Percentiles rank a stretch among this genome's conserved stretches.
phyloP scores from a whole-genome alignment of 2,797 vertebrate species.

The Anguilla anguilla region DNA sequence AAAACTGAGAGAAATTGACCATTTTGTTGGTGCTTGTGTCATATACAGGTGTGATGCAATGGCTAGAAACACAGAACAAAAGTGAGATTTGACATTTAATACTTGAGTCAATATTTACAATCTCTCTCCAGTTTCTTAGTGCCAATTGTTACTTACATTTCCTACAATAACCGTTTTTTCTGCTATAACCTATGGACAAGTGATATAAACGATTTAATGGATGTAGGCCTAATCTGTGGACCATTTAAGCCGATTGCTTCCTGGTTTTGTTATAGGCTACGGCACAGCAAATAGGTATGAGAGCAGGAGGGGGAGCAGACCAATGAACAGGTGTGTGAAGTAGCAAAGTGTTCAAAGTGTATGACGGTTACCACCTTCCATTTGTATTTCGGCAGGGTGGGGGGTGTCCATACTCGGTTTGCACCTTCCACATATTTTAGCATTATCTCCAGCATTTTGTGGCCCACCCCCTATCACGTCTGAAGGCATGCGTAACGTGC shows the following conservation, averaged over 20 bases:
- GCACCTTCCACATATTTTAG: not conserved
- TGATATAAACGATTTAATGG: no score
- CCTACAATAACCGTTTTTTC: not conserved
- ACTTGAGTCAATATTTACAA: not conserved
- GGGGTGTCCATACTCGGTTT: not conserved
- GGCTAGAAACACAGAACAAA: not conserved
- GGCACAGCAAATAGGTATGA: no score
- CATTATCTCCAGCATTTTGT: not conserved
- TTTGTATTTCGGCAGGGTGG: not conserved
- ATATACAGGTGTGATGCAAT: not conserved
- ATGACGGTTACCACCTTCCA: not conserved
- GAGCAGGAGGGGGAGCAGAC: no score
- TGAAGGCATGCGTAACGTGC: not conserved
- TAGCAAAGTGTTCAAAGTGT: no score
- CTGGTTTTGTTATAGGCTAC: no score
- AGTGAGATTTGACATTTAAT: not conserved
- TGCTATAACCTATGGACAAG: no score
- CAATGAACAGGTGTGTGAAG: no score
- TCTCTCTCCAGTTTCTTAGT: not conserved
- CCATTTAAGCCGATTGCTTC: no score
- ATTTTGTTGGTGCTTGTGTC: not conserved
- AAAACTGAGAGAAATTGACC: not conserved
- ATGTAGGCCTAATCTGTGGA: no score
- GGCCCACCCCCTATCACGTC: not conserved
- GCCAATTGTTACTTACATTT: not conserved